Base-by-base conservation (phyloP, 2,113 vertebrate species). In the Anhinga anhinga region DNA sequence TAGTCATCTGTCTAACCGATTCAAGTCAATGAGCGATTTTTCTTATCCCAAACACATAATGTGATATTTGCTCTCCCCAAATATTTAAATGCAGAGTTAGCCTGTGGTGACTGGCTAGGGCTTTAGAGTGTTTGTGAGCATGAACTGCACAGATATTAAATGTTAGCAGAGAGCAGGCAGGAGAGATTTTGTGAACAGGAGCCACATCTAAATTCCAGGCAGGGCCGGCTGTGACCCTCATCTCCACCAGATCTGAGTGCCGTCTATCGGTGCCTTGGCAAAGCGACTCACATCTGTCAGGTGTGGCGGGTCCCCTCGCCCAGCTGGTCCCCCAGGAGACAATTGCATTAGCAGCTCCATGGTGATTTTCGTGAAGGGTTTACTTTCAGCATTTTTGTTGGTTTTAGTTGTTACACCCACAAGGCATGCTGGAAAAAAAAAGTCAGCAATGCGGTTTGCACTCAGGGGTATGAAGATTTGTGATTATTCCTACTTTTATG, bases 181-280 rank as follows among this genome's bases (percentile, higher is more conserved):
- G 82, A 47, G 73, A 74, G 69, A 55, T 63, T 88, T 76, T 50
- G 63, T 0, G 0, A 93, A 73, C 18, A 32, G 49, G 26, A 95
- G 58, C 38, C 45, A 67, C 40, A 84, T 88, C 76, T 86, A 25
- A 81, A 95, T 92, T 96, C 59, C 52, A 59, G 66, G 82, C 70
- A 88, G 72, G 58, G 21, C 59, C 3, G 1, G 40, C 53, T 12
- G 1, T 47, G 71, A 55, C 72, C 44, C 55, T 63, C 77, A 50
- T 88, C 76, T 83, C 53, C 0, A 1, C 52, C 63, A 70, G 66
- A 71, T 70, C 32, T 1, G 11, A 81, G 30, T 18, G 32, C n/a
- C 2, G 4, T 13, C 52, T 85, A 21, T n/a, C 5, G 4, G 73
- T 44, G 66, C 72, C 50, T 47, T 81, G 83, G 94, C 94, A 95